Evolutionary conservation across 1,140 invertebrate genomes (phyloP), one percentile per base, ranked within the genome.

Genomic region (Matsumurasca onukii): DNA sequence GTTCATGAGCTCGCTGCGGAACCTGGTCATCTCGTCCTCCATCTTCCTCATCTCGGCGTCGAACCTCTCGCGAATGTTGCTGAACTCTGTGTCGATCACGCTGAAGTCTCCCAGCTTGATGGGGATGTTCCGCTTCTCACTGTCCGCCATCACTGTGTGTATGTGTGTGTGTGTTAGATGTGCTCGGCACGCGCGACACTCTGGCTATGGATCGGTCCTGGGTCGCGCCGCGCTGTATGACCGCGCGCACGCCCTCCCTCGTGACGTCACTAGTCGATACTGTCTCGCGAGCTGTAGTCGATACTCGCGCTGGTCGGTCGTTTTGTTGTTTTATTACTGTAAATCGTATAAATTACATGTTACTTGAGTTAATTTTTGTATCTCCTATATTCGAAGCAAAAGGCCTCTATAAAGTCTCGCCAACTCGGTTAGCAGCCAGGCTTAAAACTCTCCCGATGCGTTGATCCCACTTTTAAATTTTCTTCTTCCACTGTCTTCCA

Each of bases 21-120:
- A 97, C 82, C 92, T 91, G 78, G 91, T 91, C 96, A 98, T 98
- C 83, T 98, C 96, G 73, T 98, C 95, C 83, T 98, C 96, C 93
- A 98, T 98, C 82, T 94, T 93, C 74, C 90, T 86, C 96, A 98
- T 98, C 86, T 98, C 96, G 65, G 88, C 89, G 79, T 98, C 96
- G 80, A 98, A 98, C 70, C 94, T 86, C 79, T 97, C 95, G 71
- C 95, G 88, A 79, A 98, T 98, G 79, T 90, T 95, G 76, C 92
- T 94, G 83, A 98, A 98, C 83, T 98, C 96, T 62, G 91, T 92
- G 81, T 98, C 96, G 80, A 98, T 93, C 73, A 98, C 93, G 80
- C 91, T 95, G 84, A 94, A 94, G 79, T 97, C 94, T 71, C 92
- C 92, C 77, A 96, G 86, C 81, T 93, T 93, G 80, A 98, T 95